Evolutionary conservation across 2,888 invertebrate genomes (phyloP).

Genomic region (Aradus depressus): DNA sequence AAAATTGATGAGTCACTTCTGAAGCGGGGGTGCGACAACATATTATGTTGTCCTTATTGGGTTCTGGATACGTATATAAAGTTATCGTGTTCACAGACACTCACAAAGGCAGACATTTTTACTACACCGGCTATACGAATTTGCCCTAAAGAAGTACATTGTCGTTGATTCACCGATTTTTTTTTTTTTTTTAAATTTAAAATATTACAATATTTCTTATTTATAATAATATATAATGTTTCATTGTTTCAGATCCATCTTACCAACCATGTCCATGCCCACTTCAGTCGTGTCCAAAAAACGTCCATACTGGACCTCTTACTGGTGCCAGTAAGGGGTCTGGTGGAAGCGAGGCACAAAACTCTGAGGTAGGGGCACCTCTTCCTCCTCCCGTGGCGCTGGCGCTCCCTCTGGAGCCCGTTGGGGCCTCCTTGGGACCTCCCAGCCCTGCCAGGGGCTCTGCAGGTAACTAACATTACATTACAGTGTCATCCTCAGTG

Average conservation of each 20-base stretch:
- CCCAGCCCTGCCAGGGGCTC: slow-evolving; percentile 59
- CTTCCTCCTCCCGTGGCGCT: slow-evolving; percentile 40
- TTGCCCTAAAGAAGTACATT: too few relatives aligned
- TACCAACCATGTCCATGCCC: slow-evolving; percentile 74
- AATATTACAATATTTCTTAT: too few relatives aligned
- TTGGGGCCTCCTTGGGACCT: slow-evolving; percentile 42
- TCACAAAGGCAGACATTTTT: too few relatives aligned
- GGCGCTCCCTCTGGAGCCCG: slow-evolving; percentile 42
- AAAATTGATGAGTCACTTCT: too few relatives aligned
- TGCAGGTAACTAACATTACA: slow-evolving; percentile 42
- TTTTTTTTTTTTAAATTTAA: slow-evolving; percentile 2
- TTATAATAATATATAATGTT: slow-evolving; percentile 6
- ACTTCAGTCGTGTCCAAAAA: slow-evolving; percentile 93
- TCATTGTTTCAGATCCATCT: slow-evolving; percentile 35
- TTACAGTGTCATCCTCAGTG: background rate
- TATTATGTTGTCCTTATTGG: too few relatives aligned
- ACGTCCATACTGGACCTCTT: slow-evolving; percentile 96
- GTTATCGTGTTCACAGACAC: too few relatives aligned
- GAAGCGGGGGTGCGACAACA: too few relatives aligned
- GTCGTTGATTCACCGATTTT: too few relatives aligned
- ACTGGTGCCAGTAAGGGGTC: slow-evolving; percentile 81
- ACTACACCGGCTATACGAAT: too few relatives aligned
- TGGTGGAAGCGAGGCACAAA: slow-evolving; percentile 30
- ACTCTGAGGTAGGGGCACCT: slow-evolving; percentile 27
- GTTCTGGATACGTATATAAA: too few relatives aligned